Evolutionary conservation across 2,797 vertebrate genomes (phyloP).

Genomic region (Echeneis naucrates): DNA sequence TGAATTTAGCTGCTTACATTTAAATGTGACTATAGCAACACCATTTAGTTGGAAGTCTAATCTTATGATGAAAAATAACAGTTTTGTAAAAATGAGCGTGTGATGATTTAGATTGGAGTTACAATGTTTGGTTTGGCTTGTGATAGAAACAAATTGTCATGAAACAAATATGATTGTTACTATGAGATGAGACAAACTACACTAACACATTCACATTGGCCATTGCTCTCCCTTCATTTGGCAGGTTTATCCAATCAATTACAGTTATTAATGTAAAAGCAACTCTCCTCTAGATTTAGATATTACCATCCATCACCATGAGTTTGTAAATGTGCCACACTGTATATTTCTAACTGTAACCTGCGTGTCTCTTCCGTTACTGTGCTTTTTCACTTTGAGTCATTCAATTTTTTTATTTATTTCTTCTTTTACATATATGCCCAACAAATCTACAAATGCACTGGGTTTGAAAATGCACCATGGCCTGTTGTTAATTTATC

Average conservation of each 20-base stretch:
- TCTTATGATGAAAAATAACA: slow-evolving; percentile 17
- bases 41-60: slow-evolving; percentile 45
- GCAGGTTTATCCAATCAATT: slow-evolving; percentile 30
- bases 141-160: neutral
- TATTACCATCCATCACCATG: slow-evolving; percentile 47
- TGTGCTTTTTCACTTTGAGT: slow-evolving; percentile 40
- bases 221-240: neutral
- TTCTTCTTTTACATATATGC: slow-evolving; percentile 34
- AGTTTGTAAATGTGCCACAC: slow-evolving; percentile 59
- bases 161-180: slow-evolving; percentile 27
- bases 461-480: slow-evolving; percentile 59
- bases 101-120: slow-evolving; percentile 9
- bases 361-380: slow-evolving; percentile 46
- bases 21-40: slow-evolving; percentile 29
- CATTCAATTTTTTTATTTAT: slow-evolving; percentile 35
- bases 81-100: slow-evolving; percentile 36
- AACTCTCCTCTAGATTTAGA: slow-evolving; percentile 4
- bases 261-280: slow-evolving; percentile 23
- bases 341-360: slow-evolving; percentile 48
- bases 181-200: neutral
- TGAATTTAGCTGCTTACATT: slow-evolving; percentile 46
- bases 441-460: slow-evolving; percentile 49
- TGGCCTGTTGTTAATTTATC: slow-evolving; percentile 62
- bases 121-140: slow-evolving; percentile 16
- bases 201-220: slow-evolving; percentile 16